Evolutionary conservation across 1,140 invertebrate genomes (phyloP).

Genomic region (Pseudomyrmex flavicornis): DNA sequence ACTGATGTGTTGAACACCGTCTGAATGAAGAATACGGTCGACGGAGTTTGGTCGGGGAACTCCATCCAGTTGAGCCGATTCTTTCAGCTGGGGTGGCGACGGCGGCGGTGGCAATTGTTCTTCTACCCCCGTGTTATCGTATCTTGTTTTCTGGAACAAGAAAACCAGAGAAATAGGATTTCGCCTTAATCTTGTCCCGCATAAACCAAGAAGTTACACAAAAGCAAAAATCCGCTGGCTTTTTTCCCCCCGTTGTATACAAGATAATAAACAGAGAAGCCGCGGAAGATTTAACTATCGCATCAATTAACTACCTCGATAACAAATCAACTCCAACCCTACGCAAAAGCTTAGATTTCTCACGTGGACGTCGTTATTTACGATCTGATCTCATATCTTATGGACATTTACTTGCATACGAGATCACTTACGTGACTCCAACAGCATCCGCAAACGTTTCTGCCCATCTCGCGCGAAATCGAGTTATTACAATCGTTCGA

Average conservation of each 20-base stretch:
- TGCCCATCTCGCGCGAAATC: slow-evolving; percentile 28
- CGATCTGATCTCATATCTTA: not conserved
- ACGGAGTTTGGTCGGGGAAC: slow-evolving; percentile 80
- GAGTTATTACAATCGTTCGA: slow-evolving; percentile 21
- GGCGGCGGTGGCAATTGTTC: slow-evolving; percentile 86
- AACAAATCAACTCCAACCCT: no score
- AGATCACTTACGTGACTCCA: slow-evolving; percentile 76
- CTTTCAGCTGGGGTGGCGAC: slow-evolving; percentile 85
- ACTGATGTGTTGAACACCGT: slow-evolving; percentile 73
- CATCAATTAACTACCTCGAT: not conserved
- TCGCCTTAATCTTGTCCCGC: not conserved
- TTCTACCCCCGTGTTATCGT: slow-evolving; percentile 78
- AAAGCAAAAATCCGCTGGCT: not conserved
- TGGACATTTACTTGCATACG: not conserved
- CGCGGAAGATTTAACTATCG: not conserved
- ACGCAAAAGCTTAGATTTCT: not conserved
- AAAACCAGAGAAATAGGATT: slow-evolving; percentile 35
- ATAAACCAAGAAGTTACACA: no score
- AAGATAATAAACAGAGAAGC: not conserved
- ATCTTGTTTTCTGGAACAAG: slow-evolving; percentile 86
- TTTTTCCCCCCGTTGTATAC: not conserved
- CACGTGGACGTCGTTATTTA: not conserved
- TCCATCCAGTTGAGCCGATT: slow-evolving; percentile 77
- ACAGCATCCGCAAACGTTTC: slow-evolving; percentile 69
- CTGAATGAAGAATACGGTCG: slow-evolving; percentile 79